Percentiles rank a stretch among this genome's conserved stretches.
These are phyloP conservation scores for Rafetus swinhoei DNA, from an alignment of 2,113 vertebrate genomes.

Conservation along the genomic window DNA sequence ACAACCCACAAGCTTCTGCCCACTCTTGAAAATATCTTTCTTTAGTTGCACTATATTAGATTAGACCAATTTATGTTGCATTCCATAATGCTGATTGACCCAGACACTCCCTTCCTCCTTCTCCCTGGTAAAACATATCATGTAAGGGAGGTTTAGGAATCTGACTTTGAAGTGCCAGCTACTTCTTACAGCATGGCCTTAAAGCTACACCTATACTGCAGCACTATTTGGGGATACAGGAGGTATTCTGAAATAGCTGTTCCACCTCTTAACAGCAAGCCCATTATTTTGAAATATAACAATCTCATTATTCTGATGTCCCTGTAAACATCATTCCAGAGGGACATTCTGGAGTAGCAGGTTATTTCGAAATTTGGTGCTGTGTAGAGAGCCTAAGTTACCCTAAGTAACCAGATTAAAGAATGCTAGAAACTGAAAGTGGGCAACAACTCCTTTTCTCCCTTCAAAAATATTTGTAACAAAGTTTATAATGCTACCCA, in stretches of 20 bases:
- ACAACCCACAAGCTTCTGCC: slow-evolving; percentile 50
- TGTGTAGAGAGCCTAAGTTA: too few species aligned
- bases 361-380: too few species aligned
- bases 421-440: slow-evolving; percentile 52
- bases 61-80: slow-evolving; percentile 24
- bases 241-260: too few species aligned
- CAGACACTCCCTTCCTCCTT: neutral
- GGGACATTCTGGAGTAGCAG: too few species aligned
- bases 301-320: too few species aligned
- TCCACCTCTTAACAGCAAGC: too few species aligned
- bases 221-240: too few species aligned
- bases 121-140: neutral
- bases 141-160: neutral
- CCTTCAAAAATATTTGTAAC: neutral
- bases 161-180: slow-evolving; percentile 47
- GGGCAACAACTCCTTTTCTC: slow-evolving; percentile 60
- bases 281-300: too few species aligned
- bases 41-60: slow-evolving; percentile 35
- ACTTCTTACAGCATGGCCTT: neutral
- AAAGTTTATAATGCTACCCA: slow-evolving; percentile 39
- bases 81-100: neutral
- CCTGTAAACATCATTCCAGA: too few species aligned
- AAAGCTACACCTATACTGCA: neutral
- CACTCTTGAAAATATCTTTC: slow-evolving; percentile 52
- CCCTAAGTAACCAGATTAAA: slow-evolving; percentile 42